Evolutionary conservation across 2,797 vertebrate genomes (phyloP).

Genomic region (Clarias fuscus): DNA sequence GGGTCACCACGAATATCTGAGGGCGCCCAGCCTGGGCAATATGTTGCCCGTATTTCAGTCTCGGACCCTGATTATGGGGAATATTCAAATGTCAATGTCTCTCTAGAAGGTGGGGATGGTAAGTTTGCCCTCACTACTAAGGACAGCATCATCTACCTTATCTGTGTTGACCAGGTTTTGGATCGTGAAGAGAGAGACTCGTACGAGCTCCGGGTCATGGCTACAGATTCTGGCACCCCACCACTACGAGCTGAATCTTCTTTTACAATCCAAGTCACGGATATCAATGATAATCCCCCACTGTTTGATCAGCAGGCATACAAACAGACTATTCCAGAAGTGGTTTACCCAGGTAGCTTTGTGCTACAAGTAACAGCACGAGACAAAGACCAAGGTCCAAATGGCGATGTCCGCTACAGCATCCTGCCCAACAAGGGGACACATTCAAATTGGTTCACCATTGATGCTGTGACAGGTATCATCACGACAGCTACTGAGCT

Average conservation of each 20-base stretch:
- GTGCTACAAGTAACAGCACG: constrained; percentile 91
- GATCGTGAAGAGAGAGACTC: constrained; percentile 93
- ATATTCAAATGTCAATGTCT: constrained; percentile 95
- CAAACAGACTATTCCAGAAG: constrained; percentile 90
- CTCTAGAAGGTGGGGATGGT: constrained; percentile 93
- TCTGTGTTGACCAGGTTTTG: constrained; percentile 91
- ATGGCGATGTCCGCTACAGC: constrained; percentile 89
- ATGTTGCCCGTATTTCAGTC: constrained; percentile 95
- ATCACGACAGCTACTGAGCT: constrained; percentile 87
- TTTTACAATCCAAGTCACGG: constrained; percentile 94
- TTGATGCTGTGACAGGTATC: constrained; percentile 88
- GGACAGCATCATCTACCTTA: constrained; percentile 97
- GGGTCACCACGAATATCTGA: constrained; percentile 94
- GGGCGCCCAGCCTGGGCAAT: constrained; percentile 94
- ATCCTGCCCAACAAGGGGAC: constrained; percentile 77
- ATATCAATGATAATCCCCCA: constrained; percentile 94
- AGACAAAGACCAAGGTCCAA: constrained; percentile 94
- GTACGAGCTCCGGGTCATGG: constrained; percentile 90
- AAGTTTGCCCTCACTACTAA: constrained; percentile 97
- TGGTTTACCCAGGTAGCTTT: constrained; percentile 92
- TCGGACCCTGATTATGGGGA: constrained; percentile 96
- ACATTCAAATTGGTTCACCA: constrained; percentile 89
- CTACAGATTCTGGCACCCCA: constrained; percentile 91
- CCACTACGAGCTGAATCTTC: constrained; percentile 91
- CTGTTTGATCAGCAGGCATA: constrained; percentile 92